Conservation (phyloP, 2,113 vertebrate species). For the Rhegmatorhina hoffmannsi region DNA sequence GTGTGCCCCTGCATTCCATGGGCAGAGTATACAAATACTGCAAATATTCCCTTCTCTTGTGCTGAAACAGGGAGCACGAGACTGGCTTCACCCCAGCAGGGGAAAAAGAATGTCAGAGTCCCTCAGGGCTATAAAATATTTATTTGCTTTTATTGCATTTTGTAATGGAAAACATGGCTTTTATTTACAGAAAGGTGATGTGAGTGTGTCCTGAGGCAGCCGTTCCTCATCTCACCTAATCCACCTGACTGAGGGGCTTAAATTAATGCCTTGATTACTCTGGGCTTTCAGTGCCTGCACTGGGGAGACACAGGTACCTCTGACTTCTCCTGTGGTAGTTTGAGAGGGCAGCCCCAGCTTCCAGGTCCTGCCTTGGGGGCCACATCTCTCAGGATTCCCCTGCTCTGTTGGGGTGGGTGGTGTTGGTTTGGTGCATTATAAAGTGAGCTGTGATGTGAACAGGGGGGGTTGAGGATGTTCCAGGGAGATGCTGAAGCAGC, state of each 20-base stretch:
- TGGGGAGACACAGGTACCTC: not conserved
- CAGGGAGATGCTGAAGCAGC: not conserved
- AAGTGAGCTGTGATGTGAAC: not conserved
- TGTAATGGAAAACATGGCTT: not conserved
- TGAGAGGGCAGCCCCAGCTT: not conserved
- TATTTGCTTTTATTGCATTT: conserved; percentile 28
- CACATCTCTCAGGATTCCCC: not conserved
- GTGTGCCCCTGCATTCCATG: rapidly evolving
- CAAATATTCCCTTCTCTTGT: not conserved
- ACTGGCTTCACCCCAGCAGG: not conserved
- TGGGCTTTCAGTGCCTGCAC: not conserved
- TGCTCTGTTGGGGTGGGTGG: not conserved
- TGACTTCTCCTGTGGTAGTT: not conserved
- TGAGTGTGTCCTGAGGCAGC: not conserved
- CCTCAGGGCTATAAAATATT: conserved; percentile 6
- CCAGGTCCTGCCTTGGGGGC: not conserved
- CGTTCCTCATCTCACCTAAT: not conserved
- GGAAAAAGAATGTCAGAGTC: not conserved
- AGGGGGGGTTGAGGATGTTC: not conserved
- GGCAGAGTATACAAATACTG: not conserved
- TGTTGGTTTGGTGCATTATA: not conserved
- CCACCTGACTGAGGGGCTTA: not conserved
- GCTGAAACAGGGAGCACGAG: not conserved
- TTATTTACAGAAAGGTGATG: conserved; percentile 16
- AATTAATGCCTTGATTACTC: not conserved